Percentiles rank a stretch among this genome's conserved stretches.
Evolutionary conservation across 1,140 invertebrate genomes (phyloP).

Genomic region (Ridgeia piscesae): DNA sequence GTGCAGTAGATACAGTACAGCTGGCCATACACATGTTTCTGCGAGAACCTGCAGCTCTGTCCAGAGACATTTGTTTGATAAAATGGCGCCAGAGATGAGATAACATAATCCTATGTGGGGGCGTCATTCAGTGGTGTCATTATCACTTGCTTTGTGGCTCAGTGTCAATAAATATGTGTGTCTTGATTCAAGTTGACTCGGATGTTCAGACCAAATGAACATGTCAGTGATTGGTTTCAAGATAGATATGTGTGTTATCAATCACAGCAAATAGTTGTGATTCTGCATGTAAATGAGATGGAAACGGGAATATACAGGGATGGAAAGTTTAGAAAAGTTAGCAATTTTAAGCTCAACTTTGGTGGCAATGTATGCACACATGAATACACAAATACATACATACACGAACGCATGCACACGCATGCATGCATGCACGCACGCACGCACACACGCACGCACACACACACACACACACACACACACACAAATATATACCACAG

Average conservation of each 20-base stretch:
- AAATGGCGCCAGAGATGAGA: not conserved
- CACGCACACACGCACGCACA: too few relatives aligned
- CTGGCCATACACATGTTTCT: not conserved
- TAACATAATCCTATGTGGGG: constrained; percentile 21
- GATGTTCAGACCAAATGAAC: not conserved
- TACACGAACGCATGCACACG: too few relatives aligned
- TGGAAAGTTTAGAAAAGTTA: too few relatives aligned
- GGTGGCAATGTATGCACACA: too few relatives aligned
- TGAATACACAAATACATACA: too few relatives aligned
- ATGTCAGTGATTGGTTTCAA: not conserved
- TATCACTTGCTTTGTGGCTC: constrained; percentile 13
- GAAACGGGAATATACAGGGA: not conserved
- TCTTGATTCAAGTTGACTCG: not conserved
- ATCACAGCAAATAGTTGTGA: not conserved
- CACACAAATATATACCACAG: too few relatives aligned
- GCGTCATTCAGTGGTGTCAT: constrained; percentile 12
- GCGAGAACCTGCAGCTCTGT: not conserved
- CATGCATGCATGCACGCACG: too few relatives aligned
- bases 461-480: too few relatives aligned
- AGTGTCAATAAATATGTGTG: constrained; percentile 27
- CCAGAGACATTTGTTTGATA: not conserved
- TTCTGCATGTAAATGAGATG: not conserved
- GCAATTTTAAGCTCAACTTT: too few relatives aligned
- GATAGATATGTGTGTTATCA: not conserved
- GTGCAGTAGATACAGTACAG: not conserved